Evolutionary conservation across 2,888 invertebrate genomes (phyloP), one percentile per base, ranked within the genome.

Genomic region (Hirtodrosophila trivittata): DNA sequence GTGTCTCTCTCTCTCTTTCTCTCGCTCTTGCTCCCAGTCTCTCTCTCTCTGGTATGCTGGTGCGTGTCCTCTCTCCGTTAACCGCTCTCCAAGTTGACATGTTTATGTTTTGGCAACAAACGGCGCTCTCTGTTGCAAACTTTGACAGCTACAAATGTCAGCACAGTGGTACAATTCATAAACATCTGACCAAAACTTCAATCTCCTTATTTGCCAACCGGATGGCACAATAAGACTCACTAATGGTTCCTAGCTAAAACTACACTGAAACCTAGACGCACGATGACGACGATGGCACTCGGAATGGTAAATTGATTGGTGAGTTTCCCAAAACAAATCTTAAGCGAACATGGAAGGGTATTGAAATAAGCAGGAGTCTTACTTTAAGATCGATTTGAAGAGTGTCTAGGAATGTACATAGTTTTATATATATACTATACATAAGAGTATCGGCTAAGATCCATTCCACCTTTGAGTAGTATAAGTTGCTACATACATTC

Each of bases 101-200:
- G 80, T 81, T 81, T 81, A 81, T 84, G 80, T 81, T 81, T 81
- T 81, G 80, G 80, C 80, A 77, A 80, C 77, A 72, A 80, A 67
- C 77, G 68, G 60, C 58, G 59, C 73, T 77, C 80, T 80, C 81
- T 35, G 62, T 70, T 64, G 74, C 84, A 68, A 80, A 73, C 56
- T 82, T 75, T 82, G 82, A 82, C 82, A 82, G 77, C 68, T 75
- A 30, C 62, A 73, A 75, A 59, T 83, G 83, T 85, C 83, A 77
- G 75, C 68, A 83, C 82, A 80, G 82, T 83, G 86, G 81, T 49
- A 16, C 59, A 57, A 75, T 56, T 62, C 38, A 43, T 16, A 42
- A 43, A 58, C 52, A 55, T 66, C 42, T 43, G 33, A 54, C 18
- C 14, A 26, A 59, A 68, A 71, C 49, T 39, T 37, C 30, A 50